phyloP scores from a whole-genome alignment of 2,888 invertebrate genomes.

The Embidobia sp. region DNA sequence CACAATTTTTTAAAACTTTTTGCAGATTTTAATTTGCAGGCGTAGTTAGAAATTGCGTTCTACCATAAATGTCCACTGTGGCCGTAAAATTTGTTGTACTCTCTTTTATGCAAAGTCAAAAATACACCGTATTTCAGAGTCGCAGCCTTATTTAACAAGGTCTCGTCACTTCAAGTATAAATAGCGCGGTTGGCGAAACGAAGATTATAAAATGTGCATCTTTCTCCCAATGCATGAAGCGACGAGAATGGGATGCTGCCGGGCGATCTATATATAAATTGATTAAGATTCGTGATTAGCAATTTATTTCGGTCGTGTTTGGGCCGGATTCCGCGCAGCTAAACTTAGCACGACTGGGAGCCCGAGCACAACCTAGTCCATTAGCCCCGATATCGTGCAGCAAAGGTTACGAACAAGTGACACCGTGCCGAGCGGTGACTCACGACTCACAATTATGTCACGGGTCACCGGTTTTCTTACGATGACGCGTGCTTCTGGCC shows the following conservation, averaged over 20 bases:
- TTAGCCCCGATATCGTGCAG: constrained; percentile 77
- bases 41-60: no score
- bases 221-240: constrained; percentile 16
- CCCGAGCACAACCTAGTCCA: constrained; percentile 78
- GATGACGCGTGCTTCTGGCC: neutral
- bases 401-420: constrained; percentile 70
- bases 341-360: constrained; percentile 76
- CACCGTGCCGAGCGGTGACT: constrained; percentile 40
- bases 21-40: no score
- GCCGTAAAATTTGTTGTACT: no score
- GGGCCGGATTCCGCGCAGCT: constrained; percentile 75
- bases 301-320: constrained; percentile 80
- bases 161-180: constrained; percentile 66
- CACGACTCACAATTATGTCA: constrained; percentile 53
- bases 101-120: no score
- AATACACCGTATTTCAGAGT: no score
- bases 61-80: no score
- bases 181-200: constrained; percentile 17
- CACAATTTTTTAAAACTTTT: no score
- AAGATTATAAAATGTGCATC: constrained; percentile 39
- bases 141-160: constrained; percentile 64
- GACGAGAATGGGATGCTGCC: constrained; percentile 35
- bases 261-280: constrained; percentile 66
- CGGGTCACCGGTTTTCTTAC: constrained; percentile 35
- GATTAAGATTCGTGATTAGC: constrained; percentile 79